Percentiles rank a stretch among this genome's conserved stretches.
Conservation (phyloP, 1,140 invertebrate genomes). For the Galleria mellonella region DNA sequence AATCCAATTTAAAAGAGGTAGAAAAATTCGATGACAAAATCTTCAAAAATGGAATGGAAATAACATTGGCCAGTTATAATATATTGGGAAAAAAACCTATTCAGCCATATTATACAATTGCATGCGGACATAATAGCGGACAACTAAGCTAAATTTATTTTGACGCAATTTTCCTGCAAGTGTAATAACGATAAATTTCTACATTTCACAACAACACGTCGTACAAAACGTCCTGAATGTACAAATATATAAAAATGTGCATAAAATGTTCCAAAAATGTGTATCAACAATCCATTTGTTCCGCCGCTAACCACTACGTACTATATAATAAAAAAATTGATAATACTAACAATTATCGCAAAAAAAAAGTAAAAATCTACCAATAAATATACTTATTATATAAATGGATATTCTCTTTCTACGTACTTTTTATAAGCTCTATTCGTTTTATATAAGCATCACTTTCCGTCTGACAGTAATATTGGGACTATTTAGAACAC, state of each 20-base stretch:
- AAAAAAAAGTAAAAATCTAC: slow-evolving; percentile 11
- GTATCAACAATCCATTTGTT: slow-evolving; percentile 43
- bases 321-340: neutral
- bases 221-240: slow-evolving; percentile 49
- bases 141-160: too few relatives aligned
- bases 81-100: too few relatives aligned
- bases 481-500: neutral
- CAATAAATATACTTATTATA: neutral
- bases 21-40: too few relatives aligned
- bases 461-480: slow-evolving; percentile 7
- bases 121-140: too few relatives aligned
- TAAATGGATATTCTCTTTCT: slow-evolving; percentile 8
- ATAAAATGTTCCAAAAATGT: slow-evolving; percentile 70
- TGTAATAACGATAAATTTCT: slow-evolving; percentile 16
- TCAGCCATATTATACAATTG: too few relatives aligned
- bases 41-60: too few relatives aligned
- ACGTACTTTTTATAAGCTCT: slow-evolving; percentile 16
- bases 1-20: too few relatives aligned
- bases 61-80: too few relatives aligned
- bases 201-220: slow-evolving; percentile 41
- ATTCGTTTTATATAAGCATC: slow-evolving; percentile 14
- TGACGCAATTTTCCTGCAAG: neutral
- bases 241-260: slow-evolving; percentile 71
- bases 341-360: slow-evolving; percentile 6
- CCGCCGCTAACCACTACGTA: slow-evolving; percentile 14